These are phyloP conservation scores for Leptobrachium ailaonicum DNA, from an alignment of 2,113 vertebrate species.

Conservation along the genomic window DNA sequence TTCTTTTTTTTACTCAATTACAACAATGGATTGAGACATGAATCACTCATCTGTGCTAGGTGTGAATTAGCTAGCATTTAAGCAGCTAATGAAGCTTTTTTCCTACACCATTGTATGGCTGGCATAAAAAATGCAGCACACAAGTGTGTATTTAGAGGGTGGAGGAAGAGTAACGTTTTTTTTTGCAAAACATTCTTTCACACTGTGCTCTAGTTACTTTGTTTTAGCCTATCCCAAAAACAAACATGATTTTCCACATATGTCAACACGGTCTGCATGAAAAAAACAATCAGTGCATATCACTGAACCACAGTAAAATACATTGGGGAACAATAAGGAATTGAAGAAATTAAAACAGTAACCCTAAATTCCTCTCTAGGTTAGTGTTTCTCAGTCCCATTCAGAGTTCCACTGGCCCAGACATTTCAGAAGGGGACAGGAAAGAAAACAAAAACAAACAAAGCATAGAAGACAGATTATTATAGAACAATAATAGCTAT, in stretches of 20 bases:
- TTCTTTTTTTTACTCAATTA: constrained; percentile 12
- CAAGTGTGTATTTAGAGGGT: constrained; percentile 37
- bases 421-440: too few species aligned
- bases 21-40: constrained; percentile 25
- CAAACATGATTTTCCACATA: constrained; percentile 30
- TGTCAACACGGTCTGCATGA: constrained; percentile 39
- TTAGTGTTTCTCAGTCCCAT: too few species aligned
- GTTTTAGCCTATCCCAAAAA: constrained; percentile 36
- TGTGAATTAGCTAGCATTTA: constrained; percentile 36
- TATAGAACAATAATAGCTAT: too few species aligned
- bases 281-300: constrained; percentile 48
- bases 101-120: constrained; percentile 29
- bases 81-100: constrained; percentile 36
- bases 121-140: constrained; percentile 21
- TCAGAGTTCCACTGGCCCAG: too few species aligned
- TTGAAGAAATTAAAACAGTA: constrained; percentile 36
- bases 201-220: constrained; percentile 8
- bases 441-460: too few species aligned
- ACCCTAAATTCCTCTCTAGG: too few species aligned
- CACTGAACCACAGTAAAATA: constrained; percentile 53
- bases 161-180: constrained; percentile 7
- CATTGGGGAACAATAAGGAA: constrained; percentile 45
- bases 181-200: constrained; percentile 32
- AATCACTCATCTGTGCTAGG: constrained; percentile 40
- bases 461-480: too few species aligned